Evolutionary conservation across 2,797 vertebrate genomes (phyloP), one percentile per base, ranked within the genome.

Genomic region (Holocentrus rufus): DNA sequence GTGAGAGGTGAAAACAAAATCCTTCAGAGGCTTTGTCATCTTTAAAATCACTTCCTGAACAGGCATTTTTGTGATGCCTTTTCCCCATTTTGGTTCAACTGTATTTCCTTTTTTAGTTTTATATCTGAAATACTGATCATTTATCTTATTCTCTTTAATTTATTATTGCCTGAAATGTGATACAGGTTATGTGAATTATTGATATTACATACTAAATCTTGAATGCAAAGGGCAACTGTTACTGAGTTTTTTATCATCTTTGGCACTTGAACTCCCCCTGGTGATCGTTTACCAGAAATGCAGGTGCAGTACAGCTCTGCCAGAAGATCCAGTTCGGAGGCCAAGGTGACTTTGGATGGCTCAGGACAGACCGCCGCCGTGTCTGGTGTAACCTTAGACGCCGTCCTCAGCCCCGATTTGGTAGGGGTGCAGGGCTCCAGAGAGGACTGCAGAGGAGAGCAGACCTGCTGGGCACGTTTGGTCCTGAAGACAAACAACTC

Each of bases 241-340:
- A 36, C 23, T 3, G 2, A 13, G 14, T 34, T 42, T 42, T 14
- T 42, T 14, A 17, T 10, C 22, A 25, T 11, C 18, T 7, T 11
- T 39, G 15, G 55, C 4, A 55, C 25, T 62, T 9, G 23, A 25
- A 0, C 49, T 5, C 81, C 90, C 67, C 71, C 91, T 80, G 22
- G 78, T 88, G 92, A 88, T 62, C 50, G 76, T 77, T 85, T 87
- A 98, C 98, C 97, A 82, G 95, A 91, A 86, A 99, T 97, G 88
- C 97, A 98, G 0, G 94, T 92, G 49, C 96, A 97, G 85, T 98
- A 98, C 18, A 99, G 86, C 58, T 94, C 92, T 4, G 97, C 95
- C 66, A 99, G 90, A 52, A 96, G 83, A 74, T 96, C 93, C 77
- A 99, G 81, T 71, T 96, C 95, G 22, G 85, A 87, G 36, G 83